Conservation (phyloP, 1,140 invertebrate genomes). For the Conopomorpha cramerella region DNA sequence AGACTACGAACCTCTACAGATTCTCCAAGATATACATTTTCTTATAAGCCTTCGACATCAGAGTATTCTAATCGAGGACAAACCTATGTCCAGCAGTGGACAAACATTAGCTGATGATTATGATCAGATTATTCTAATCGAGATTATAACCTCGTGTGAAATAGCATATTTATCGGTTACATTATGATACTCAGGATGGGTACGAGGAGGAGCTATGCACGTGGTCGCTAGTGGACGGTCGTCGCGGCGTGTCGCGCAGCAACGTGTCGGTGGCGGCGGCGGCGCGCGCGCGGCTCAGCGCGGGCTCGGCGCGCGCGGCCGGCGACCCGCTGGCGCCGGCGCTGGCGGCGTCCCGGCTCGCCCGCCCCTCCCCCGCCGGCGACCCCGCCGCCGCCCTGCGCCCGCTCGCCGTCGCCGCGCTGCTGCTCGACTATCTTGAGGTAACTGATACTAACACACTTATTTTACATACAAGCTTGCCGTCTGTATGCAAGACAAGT, state of each 20-base stretch:
- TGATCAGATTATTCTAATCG: no score
- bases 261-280: constrained; percentile 23
- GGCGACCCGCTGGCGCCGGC: constrained; percentile 36
- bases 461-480: no score
- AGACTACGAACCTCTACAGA: no score
- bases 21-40: no score
- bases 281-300: constrained; percentile 17
- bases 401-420: constrained; percentile 31
- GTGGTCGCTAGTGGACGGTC: constrained; percentile 32
- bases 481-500: no score
- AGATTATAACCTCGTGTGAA: no score
- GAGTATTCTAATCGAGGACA: no score
- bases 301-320: constrained; percentile 18
- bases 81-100: no score
- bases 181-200: constrained; percentile 20
- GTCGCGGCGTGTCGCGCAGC: constrained; percentile 21
- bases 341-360: constrained; percentile 15
- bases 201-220: constrained; percentile 34
- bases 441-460: constrained; percentile 17
- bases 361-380: constrained; percentile 23
- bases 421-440: constrained; percentile 40
- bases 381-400: constrained; percentile 29
- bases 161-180: not conserved
- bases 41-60: no score
- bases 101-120: no score